Conservation (phyloP, 1,140 invertebrate species). For the Chlorops oryzae region DNA sequence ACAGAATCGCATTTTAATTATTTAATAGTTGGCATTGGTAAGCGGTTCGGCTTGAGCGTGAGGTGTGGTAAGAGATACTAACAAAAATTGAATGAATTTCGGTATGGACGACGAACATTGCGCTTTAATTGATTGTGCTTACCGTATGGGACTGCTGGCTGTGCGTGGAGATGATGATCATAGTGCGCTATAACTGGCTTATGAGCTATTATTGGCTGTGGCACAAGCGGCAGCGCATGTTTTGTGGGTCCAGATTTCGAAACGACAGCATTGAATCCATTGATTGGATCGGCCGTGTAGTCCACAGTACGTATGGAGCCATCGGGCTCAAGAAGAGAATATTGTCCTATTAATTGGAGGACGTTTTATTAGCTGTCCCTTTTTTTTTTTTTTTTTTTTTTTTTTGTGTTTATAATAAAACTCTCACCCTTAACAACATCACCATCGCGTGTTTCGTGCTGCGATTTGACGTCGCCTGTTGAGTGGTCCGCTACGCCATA, state of each 20-base stretch:
- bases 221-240: constrained; percentile 44
- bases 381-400: background rate
- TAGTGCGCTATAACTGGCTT: constrained; percentile 34
- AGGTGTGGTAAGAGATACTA: no score
- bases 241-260: constrained; percentile 53
- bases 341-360: constrained; percentile 51
- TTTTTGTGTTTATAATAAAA: background rate
- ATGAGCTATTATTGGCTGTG: constrained; percentile 35
- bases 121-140: no score
- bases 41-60: no score
- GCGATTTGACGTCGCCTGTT: constrained; percentile 51
- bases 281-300: constrained; percentile 55
- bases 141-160: no score
- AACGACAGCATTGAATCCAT: constrained; percentile 56
- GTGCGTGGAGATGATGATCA: no score
- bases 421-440: constrained; percentile 52
- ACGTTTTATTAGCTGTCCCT: background rate
- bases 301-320: constrained; percentile 61
- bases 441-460: constrained; percentile 51
- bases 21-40: no score
- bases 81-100: no score
- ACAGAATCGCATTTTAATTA: no score
- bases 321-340: constrained; percentile 62
- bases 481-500: constrained; percentile 52
- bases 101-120: no score